Conservation (phyloP, 2,113 vertebrate genomes). For the Origma solitaria region DNA sequence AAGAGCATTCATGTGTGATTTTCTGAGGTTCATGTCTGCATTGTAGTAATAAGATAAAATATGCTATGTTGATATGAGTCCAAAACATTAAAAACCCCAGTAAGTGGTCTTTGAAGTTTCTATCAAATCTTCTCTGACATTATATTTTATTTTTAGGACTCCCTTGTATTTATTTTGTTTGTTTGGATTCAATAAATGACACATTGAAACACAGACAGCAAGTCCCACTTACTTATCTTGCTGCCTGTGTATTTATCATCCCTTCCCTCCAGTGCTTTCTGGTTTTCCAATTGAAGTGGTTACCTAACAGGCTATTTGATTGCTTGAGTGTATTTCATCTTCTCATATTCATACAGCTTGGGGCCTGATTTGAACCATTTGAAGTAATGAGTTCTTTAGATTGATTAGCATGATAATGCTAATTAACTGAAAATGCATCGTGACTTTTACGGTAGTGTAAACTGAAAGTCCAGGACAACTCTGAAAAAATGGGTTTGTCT, state of each 20-base stretch:
- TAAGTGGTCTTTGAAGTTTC: background rate
- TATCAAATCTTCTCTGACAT: background rate
- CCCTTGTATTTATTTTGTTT: background rate
- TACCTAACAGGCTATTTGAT: background rate
- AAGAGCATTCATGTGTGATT: background rate
- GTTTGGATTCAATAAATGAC: background rate
- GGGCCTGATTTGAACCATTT: background rate
- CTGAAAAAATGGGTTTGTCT: background rate
- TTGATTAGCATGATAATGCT: background rate
- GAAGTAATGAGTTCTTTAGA: background rate
- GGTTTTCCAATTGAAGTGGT: background rate
- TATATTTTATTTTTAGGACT: background rate
- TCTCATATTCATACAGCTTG: background rate
- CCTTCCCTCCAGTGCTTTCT: background rate
- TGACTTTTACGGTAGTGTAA: background rate
- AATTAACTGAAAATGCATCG: background rate
- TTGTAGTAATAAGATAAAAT: background rate
- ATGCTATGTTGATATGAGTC: background rate
- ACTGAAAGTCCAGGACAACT: background rate
- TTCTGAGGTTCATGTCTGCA: background rate
- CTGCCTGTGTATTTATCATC: fast-evolving
- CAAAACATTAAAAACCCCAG: background rate
- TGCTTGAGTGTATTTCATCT: background rate
- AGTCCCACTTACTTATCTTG: background rate
- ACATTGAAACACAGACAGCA: background rate